These are phyloP conservation scores for Alethe castanea DNA, from an alignment of 2,113 vertebrate species.

Conservation along the genomic window DNA sequence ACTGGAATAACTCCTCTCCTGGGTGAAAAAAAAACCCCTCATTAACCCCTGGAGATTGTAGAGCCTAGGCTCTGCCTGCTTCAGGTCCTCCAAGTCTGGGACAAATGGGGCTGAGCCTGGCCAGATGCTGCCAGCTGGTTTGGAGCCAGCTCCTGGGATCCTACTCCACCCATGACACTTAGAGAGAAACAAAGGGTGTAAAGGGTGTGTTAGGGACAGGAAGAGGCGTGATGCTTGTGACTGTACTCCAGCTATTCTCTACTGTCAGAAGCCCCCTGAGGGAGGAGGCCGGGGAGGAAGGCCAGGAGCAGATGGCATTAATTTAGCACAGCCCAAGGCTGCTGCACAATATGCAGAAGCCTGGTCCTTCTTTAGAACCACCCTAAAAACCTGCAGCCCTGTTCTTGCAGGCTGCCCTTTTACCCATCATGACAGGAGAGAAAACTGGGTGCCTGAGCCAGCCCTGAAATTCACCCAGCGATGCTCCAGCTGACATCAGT, in stretches of 20 bases:
- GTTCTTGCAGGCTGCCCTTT: neutral
- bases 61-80: neutral
- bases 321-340: constrained; percentile 45
- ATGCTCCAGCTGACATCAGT: neutral
- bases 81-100: neutral
- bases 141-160: constrained; percentile 43
- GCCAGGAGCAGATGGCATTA: constrained; percentile 57
- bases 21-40: neutral
- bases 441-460: neutral
- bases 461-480: neutral
- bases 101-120: constrained; percentile 7
- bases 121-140: constrained; percentile 52
- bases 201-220: constrained; percentile 67
- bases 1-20: neutral
- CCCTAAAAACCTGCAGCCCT: neutral
- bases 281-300: constrained; percentile 54
- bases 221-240: constrained; percentile 62
- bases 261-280: constrained; percentile 57
- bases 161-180: constrained; percentile 64
- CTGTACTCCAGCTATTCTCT: constrained; percentile 66
- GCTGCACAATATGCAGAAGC: neutral
- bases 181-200: constrained; percentile 66
- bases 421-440: neutral
- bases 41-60: neutral
- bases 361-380: neutral